These are phyloP conservation scores for Cherax destructor DNA, from an alignment of 1,140 invertebrate genomes.

Conservation along the genomic window DNA sequence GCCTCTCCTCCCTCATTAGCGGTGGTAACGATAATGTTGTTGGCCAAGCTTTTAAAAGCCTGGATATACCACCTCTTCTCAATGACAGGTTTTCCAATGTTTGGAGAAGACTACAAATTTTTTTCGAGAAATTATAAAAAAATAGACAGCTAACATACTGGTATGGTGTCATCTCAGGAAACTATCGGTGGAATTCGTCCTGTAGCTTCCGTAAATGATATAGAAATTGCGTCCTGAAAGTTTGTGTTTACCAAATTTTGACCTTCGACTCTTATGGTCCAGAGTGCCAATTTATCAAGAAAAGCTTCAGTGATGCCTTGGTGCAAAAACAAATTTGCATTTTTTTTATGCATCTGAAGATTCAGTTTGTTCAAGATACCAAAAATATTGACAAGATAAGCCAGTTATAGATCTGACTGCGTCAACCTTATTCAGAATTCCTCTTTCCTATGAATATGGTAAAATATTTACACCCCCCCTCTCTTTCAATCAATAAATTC, in stretches of 20 bases:
- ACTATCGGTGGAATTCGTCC: background rate
- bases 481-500: constrained; percentile 7
- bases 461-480: background rate
- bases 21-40: too few relatives aligned
- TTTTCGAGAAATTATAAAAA: too few relatives aligned
- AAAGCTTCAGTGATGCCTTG: constrained; percentile 14
- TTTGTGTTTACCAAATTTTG: background rate
- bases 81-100: too few relatives aligned
- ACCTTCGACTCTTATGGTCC: constrained; percentile 11
- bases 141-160: too few relatives aligned
- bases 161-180: background rate
- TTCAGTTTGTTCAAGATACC: too few relatives aligned
- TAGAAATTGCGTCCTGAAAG: background rate
- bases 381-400: background rate
- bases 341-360: background rate
- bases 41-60: too few relatives aligned
- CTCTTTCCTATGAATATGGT: constrained; percentile 1
- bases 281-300: constrained; percentile 33
- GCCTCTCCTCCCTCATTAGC: too few relatives aligned
- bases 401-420: constrained; percentile 8
- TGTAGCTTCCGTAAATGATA: background rate
- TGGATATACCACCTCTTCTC: too few relatives aligned
- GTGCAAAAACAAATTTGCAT: constrained; percentile 2
- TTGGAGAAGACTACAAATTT: too few relatives aligned
- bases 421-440: constrained; percentile 4